Evolutionary conservation across 2,888 invertebrate species (phyloP), one percentile per base, ranked within the genome.

Genomic region (Platypus cylindrus): DNA sequence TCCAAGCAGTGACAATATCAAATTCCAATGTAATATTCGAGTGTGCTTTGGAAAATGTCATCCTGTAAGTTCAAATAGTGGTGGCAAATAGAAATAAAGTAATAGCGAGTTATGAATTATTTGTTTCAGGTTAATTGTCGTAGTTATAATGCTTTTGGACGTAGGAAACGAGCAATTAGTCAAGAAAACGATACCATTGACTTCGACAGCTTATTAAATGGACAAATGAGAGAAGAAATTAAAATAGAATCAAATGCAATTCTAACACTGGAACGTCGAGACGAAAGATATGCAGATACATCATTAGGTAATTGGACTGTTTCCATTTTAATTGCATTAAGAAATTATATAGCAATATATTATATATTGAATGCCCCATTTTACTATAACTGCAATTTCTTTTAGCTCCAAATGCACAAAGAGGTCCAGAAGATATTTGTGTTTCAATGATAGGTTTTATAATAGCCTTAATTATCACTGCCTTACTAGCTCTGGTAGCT

Each of bases 31-130:
- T 60, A 91, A 91, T 60, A 89, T 91, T 51, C 73, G 90, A 40
- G 90, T 93, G 7, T 91, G 91, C 70, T 91, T 91, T 56, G 90
- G 90, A 58, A 84, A 79, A 65, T 93, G 91, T 59, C 91, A 90
- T 69, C 90, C 91, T 50, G 90, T 83, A 65, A 72, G 77, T 33
- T 9, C 20, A 9, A 9, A 20, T 5, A 9, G 20, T 20, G 5
- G 9, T 5, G 20, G 20, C 20, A 7, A 20, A 20, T 9, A 7
- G 9, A 20, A 20, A 20, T n/a, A n/a, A n/a, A n/a, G n/a, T n/a
- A n/a, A n/a, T n/a, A n/a, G n/a, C n/a, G n/a, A n/a, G n/a, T n/a
- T n/a, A n/a, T n/a, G n/a, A n/a, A n/a, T n/a, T n/a, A n/a, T n/a
- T n/a, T n/a, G n/a, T n/a, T n/a, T n/a, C 51, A 83, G 83, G 83